Evolutionary conservation across 2,888 invertebrate genomes (phyloP), one percentile per base, ranked within the genome.

Genomic region (Panzeria rudis): DNA sequence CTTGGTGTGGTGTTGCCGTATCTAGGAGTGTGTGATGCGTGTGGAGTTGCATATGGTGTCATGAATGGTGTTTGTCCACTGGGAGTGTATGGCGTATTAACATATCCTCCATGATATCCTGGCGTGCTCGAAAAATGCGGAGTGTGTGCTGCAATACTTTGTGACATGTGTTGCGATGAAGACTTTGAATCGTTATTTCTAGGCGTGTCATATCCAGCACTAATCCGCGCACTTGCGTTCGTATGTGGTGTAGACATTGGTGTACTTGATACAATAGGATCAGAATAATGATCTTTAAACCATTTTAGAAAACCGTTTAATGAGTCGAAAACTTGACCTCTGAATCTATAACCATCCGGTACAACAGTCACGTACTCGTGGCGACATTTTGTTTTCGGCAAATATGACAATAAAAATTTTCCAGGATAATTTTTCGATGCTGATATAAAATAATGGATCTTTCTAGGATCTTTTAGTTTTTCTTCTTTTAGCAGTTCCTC

Each of bases 221-320:
- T 84, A 11, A 87, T 50, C 35, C 90, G 88, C 11, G 80, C 71
- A 44, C 82, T 59, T 3, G 78, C 66, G 17, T 89, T 87, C 38
- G 93, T 94, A 86, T 95, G 94, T 0, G 96, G 96, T 11, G 97
- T 96, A 75, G 95, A 95, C 50, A 87, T 83, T 0, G 95, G 96
- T 6, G 96, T 96, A 25, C 94, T 94, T 6, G 94, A 94, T 0
- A 97, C 97, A 66, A 97, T 94, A 0, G 98, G 97, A 90, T 99
- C 98, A 87, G 97, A 94, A 93, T 98, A 99, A 92, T 99, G 98
- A 92, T 98, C 98, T 91, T 99, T 99, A 93, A 99, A 99, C 99
- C 99, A 99, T 84, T 96, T 96, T 89, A 99, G 94, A 81, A 99
- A 91, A 13, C 95, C 94, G 86, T 91, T 92, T 0, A 93, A 84